These are phyloP conservation scores for Rhynchonycteris naso DNA, from an alignment of 2,797 vertebrate species.

Conservation along the genomic window DNA sequence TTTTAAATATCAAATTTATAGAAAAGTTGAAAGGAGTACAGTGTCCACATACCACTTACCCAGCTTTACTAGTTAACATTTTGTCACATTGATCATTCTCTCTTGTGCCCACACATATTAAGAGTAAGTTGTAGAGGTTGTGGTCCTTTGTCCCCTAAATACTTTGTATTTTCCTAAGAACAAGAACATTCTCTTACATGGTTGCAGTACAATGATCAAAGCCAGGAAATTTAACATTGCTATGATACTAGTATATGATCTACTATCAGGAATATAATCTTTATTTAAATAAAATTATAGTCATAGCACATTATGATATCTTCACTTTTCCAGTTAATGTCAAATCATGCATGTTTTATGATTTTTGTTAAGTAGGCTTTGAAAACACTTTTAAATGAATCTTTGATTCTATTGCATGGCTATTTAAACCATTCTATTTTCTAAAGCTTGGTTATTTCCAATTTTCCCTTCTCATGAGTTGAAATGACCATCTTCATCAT, in stretches of 20 bases:
- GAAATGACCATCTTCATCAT: background rate
- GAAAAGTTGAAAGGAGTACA: background rate
- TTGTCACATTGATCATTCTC: background rate
- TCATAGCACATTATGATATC: background rate
- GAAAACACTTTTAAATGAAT: background rate
- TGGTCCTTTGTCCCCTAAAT: background rate
- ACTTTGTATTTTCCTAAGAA: background rate
- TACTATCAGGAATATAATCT: background rate
- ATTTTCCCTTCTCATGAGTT: background rate
- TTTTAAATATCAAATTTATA: background rate
- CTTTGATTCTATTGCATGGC: background rate
- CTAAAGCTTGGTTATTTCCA: background rate
- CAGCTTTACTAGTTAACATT: background rate
- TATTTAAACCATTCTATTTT: background rate
- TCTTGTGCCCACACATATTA: background rate
- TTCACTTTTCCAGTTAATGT: background rate
- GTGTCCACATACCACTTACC: background rate
- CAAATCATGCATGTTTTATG: background rate
- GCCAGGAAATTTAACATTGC: background rate
- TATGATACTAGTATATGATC: background rate
- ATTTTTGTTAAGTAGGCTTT: background rate
- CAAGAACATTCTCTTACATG: background rate
- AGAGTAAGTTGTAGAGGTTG: background rate
- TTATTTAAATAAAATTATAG: background rate
- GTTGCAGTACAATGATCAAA: background rate